Percentiles rank a stretch among this genome's conserved stretches.
Conservation (phyloP, 2,113 vertebrate species). For the Hemiscyllium ocellatum region DNA sequence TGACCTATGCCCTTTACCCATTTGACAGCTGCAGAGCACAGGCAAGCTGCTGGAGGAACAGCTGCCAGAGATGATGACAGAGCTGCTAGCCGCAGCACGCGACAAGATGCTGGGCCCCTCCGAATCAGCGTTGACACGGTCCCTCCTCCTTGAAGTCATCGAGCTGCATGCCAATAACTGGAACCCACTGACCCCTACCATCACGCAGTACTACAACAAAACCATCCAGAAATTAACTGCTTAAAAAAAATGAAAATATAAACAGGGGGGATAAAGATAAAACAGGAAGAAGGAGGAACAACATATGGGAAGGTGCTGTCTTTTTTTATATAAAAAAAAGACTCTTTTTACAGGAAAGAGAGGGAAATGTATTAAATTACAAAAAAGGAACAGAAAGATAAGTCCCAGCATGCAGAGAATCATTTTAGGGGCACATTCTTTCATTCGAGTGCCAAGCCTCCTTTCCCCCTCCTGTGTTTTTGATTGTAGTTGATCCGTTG, state of each 20-base stretch:
- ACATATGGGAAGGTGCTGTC: slow-evolving; percentile 17
- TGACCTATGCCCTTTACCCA: slow-evolving; percentile 35
- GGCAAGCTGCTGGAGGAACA: slow-evolving; percentile 91
- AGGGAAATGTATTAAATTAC: background rate
- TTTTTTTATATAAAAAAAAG: slow-evolving; percentile 15
- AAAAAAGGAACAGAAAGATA: background rate
- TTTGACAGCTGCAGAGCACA: slow-evolving; percentile 80
- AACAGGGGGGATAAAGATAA: background rate
- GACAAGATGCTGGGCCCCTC: slow-evolving; percentile 96
- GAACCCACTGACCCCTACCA: slow-evolving; percentile 86
- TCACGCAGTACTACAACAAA: slow-evolving; percentile 96
- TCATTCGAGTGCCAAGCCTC: slow-evolving; percentile 19
- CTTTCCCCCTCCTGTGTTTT: slow-evolving; percentile 16
- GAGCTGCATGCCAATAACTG: slow-evolving; percentile 94
- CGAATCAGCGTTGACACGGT: slow-evolving; percentile 86
- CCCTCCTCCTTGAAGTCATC: slow-evolving; percentile 95
- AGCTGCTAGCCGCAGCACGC: slow-evolving; percentile 78
- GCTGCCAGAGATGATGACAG: slow-evolving; percentile 93
- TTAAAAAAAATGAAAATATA: slow-evolving; percentile 47
- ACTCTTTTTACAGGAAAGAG: slow-evolving; percentile 1
- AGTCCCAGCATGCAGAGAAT: slow-evolving; percentile 32
- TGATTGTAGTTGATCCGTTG: background rate
- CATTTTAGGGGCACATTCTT: slow-evolving; percentile 2
- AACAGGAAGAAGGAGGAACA: slow-evolving; percentile 1
- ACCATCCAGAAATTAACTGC: slow-evolving; percentile 97